A percentile compares a stretch with the other conserved stretches of the same genome.
These are phyloP conservation scores for Ploceus nigricollis DNA, from an alignment of 2,113 vertebrate genomes.

Conservation along the genomic window DNA sequence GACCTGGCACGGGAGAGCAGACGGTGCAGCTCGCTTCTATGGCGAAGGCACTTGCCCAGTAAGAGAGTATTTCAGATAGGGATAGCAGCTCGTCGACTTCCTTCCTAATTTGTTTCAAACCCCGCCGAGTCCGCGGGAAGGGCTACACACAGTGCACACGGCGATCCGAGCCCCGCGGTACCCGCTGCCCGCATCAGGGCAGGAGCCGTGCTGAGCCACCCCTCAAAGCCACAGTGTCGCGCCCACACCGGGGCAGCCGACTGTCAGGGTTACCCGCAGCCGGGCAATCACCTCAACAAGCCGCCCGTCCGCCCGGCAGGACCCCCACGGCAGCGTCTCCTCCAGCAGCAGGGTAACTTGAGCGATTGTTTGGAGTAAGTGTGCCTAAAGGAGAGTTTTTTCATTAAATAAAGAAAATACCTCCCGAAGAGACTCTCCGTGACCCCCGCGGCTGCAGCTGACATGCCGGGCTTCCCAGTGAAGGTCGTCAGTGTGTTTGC, in stretches of 20 bases:
- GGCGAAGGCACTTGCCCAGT: neutral
- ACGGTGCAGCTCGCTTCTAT: neutral
- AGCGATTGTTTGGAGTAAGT: constrained; percentile 58
- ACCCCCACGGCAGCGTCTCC: neutral
- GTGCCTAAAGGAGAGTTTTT: constrained; percentile 18
- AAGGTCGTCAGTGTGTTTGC: constrained; percentile 64
- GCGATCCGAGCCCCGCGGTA: neutral
- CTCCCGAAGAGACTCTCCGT: constrained; percentile 55
- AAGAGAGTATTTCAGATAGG: accelerated
- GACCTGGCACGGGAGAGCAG: neutral
- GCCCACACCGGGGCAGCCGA: neutral
- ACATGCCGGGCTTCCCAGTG: constrained; percentile 29
- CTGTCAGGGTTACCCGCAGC: neutral
- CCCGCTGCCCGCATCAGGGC: neutral
- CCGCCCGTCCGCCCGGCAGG: neutral
- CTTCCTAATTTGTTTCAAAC: neutral
- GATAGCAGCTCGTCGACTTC: no score
- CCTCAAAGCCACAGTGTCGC: accelerated
- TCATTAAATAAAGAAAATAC: constrained; percentile 71
- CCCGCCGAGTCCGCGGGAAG: neutral
- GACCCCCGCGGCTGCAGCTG: constrained; percentile 49
- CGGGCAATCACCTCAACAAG: neutral
- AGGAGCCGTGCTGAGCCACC: neutral
- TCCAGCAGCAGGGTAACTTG: constrained; percentile 43
- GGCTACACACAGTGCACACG: neutral